Base-by-base conservation (phyloP, 2,113 vertebrate genomes). In the Rhagologus leucostigma region DNA sequence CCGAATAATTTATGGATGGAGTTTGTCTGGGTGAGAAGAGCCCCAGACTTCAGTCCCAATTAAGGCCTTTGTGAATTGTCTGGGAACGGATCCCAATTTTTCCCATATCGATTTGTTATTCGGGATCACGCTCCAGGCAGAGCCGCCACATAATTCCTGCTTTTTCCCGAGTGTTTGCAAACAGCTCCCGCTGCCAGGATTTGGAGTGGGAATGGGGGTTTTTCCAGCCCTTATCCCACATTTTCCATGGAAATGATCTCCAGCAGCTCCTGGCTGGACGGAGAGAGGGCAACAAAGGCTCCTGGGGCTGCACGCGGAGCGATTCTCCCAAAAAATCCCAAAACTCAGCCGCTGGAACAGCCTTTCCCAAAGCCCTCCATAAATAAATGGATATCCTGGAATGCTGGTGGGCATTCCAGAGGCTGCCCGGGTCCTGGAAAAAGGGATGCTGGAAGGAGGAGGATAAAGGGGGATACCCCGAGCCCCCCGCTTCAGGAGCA, bases 61-160 rank as follows among this genome's bases (percentile, higher is more conserved):
- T 97, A 95, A 90, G 20, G 79, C 92, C 88, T 97, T 95, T 97
- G 95, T 96, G 93, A 78, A 94, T 80, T 71, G 88, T 88, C 96
- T 96, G 96, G 96, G 96, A 97, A 96, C 76, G 13, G 79, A 67
- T 96, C 96, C 96, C 95, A 81, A 37, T 63, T 95, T 90, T 90
- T 55, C 92, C 90, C 83, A 7, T 39, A 53, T 96, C 95, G 96
- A 41, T 96, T 96, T 96, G 90, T 96, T 64, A 3, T 33, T 69
- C 30, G 50, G 82, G 81, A 77, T 93, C 17, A 24, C 10, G 9
- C 29, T 8, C 46, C 87, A 69, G 41, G 21, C 37, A 4, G 84
- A 87, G 82, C 67, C 30, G 19, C 39, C 29, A 5, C 55, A 13
- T 24, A 67, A 86, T 94, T 91, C 93, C 88, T 2, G 57, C 87